Percentiles rank a stretch among this genome's conserved stretches.
Evolutionary conservation across 2,797 vertebrate species (phyloP).

Genomic region (Gouania willdenowi): DNA sequence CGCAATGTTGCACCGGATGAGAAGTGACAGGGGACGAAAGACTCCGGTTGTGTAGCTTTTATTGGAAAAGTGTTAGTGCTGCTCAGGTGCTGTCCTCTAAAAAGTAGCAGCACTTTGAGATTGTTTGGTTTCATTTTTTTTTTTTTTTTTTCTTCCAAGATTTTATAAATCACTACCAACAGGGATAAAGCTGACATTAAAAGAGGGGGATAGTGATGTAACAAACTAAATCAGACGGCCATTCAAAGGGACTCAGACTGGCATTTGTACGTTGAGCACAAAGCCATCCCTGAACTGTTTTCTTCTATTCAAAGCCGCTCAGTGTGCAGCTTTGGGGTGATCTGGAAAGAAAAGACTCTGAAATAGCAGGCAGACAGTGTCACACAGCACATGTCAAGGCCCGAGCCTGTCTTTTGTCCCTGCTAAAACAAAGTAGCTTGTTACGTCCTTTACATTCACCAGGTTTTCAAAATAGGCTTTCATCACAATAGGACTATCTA

Average conservation of each 20-base stretch:
- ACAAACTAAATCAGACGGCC: conserved; percentile 21
- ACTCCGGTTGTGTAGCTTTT: neutral
- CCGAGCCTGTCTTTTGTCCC: conserved; percentile 64
- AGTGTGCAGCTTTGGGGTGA: conserved; percentile 47
- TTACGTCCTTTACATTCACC: conserved; percentile 65
- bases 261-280: conserved; percentile 32
- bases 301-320: conserved; percentile 32
- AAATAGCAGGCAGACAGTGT: conserved; percentile 57
- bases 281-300: conserved; percentile 35
- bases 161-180: neutral
- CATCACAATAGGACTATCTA: conserved; percentile 68
- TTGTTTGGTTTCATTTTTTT: too few species aligned
- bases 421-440: conserved; percentile 64
- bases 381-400: conserved; percentile 57
- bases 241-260: conserved; percentile 31
- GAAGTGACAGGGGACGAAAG: conserved; percentile 11
- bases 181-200: conserved; percentile 4
- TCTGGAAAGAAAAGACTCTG: conserved; percentile 56
- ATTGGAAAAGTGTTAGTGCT: neutral
- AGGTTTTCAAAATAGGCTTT: conserved; percentile 66
- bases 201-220: conserved; percentile 6
- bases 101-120: too few species aligned
- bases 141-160: neutral
- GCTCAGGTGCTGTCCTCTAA: too few species aligned
- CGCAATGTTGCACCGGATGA: conserved; percentile 37